phyloP scores from a whole-genome alignment of 2,797 vertebrate species.

The Eurystomus glaucurus region DNA sequence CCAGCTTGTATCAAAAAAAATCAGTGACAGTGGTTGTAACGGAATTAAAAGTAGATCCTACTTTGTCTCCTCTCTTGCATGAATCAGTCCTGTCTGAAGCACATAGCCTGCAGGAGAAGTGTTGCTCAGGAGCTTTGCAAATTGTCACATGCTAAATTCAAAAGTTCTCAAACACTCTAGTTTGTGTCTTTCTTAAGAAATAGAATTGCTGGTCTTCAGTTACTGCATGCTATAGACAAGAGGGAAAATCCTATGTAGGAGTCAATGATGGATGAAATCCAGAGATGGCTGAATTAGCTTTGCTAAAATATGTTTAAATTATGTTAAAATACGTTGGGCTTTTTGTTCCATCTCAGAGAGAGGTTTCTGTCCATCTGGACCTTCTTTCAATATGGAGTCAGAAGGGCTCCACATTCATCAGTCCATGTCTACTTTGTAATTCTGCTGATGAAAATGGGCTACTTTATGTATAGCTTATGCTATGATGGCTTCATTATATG shows the following conservation, averaged over 20 bases:
- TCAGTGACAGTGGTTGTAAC: fast-evolving
- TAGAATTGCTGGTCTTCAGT: not conserved
- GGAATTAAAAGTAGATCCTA: not conserved
- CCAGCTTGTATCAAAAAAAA: not conserved
- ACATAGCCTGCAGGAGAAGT: not conserved
- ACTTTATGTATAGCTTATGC: not conserved
- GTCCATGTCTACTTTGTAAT: not conserved
- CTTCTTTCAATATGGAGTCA: not conserved
- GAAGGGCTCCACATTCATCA: not conserved
- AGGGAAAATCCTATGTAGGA: not conserved
- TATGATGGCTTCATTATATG: not conserved
- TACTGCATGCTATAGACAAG: not conserved
- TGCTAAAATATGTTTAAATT: not conserved
- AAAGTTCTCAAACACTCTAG: not conserved
- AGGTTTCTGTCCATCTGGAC: not conserved
- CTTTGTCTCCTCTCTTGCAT: not conserved
- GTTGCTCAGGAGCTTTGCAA: not conserved
- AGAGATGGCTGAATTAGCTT: not conserved
- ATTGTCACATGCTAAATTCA: not conserved
- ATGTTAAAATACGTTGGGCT: not conserved
- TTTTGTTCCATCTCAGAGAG: not conserved
- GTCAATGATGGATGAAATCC: not conserved
- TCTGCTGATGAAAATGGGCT: not conserved
- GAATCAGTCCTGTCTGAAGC: not conserved
- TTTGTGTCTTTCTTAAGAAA: not conserved